Evolutionary conservation across 2,113 vertebrate genomes (phyloP).

Genomic region (Larimichthys crocea): DNA sequence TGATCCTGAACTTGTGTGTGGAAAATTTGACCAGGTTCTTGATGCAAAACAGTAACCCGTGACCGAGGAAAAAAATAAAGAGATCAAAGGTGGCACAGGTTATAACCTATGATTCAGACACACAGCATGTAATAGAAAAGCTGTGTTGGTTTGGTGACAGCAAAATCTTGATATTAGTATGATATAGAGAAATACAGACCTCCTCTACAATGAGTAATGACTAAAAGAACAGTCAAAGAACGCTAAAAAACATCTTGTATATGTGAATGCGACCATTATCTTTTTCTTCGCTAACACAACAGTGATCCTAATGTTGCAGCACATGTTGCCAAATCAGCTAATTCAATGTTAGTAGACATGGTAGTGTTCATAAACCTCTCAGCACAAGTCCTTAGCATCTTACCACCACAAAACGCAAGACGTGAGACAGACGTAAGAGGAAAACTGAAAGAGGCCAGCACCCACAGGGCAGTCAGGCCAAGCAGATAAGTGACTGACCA

Average conservation of each 20-base stretch:
- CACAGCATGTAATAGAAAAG: slow-evolving; percentile 8
- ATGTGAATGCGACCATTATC: background rate
- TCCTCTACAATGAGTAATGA: background rate
- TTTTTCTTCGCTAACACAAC: background rate
- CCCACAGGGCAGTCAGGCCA: slow-evolving; percentile 5
- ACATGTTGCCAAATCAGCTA: background rate
- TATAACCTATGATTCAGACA: background rate
- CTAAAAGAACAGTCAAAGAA: background rate
- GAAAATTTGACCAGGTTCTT: slow-evolving; percentile 33
- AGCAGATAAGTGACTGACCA: slow-evolving; percentile 45
- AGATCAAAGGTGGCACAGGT: slow-evolving; percentile 25
- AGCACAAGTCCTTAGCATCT: background rate
- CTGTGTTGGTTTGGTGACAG: slow-evolving; percentile 9
- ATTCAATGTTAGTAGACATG: background rate
- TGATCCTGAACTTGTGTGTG: slow-evolving; percentile 16
- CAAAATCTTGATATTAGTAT: background rate
- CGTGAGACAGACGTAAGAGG: background rate
- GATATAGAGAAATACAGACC: background rate
- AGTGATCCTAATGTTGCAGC: background rate
- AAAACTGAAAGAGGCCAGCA: slow-evolving; percentile 20
- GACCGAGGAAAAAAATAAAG: background rate
- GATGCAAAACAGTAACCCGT: slow-evolving; percentile 18
- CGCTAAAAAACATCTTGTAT: background rate
- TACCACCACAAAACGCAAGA: background rate
- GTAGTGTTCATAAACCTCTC: background rate